Evolutionary conservation across 2,888 invertebrate genomes (phyloP), one percentile per base, ranked within the genome.

Genomic region (Phaonia tiefii): DNA sequence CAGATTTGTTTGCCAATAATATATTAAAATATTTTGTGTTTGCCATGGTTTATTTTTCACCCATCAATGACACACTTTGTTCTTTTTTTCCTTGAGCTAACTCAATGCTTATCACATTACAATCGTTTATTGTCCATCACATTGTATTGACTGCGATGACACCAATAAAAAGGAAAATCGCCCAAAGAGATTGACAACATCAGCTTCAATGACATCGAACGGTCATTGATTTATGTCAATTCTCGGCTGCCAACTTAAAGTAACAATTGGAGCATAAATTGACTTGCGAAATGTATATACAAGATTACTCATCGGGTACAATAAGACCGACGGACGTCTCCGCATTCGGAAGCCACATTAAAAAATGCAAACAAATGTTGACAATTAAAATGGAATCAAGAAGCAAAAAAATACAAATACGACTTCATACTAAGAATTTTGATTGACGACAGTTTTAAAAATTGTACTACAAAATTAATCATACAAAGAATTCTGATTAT

Each of bases 151-250:
- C 58, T 73, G 70, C 44, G 60, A 81, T 81, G 80, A 81, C 77
- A 69, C 81, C 77, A 81, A 81, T 81, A 77, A 78, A 63, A 13
- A 20, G 70, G 31, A 15, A 37, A 51, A 69, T 42, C 26, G 1
- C 42, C 63, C 46, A 15, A 73, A 63, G 56, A 72, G 67, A 81
- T 78, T 81, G 81, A 78, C 81, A 81, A 78, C 69, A 70, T 74
- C 80, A 73, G 67, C 72, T 71, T 75, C 75, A 81, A 72, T 75
- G 81, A 67, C 75, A 81, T 78, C 78, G 56, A 81, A 78, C 72
- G 81, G 81, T 78, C 81, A 81, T 75, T 81, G 81, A 81, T 81
- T 78, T 81, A 81, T 81, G 81, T 78, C 81, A 81, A 81, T 81
- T 72, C 78, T 78, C 54, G 56, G 81, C 81, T 81, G 81, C 75